phyloP scores from a whole-genome alignment of 2,797 vertebrate genomes.

The Saxicola maurus region DNA sequence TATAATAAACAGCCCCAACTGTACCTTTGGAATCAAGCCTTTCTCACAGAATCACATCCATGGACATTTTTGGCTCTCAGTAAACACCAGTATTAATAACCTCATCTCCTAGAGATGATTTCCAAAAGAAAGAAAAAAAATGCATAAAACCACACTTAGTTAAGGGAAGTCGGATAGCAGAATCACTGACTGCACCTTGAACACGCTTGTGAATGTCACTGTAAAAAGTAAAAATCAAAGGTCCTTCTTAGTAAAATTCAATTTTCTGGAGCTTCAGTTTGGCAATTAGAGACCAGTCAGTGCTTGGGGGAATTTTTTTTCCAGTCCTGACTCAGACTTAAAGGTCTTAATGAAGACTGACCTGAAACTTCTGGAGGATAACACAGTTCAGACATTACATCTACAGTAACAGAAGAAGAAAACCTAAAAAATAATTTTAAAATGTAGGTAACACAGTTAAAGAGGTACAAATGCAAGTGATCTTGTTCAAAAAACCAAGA shows the following conservation, averaged over 20 bases:
- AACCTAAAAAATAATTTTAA: background rate
- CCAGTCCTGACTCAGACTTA: background rate
- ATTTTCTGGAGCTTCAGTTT: background rate
- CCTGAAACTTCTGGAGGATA: background rate
- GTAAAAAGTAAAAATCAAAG: background rate
- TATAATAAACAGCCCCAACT: background rate
- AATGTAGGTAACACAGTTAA: background rate
- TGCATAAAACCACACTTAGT: background rate
- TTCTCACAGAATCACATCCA: background rate
- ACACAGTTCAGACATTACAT: background rate
- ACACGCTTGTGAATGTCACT: background rate
- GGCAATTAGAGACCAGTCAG: background rate
- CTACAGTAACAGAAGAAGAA: background rate
- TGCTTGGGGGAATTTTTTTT: background rate
- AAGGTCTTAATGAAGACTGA: background rate
- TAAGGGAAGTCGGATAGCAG: background rate
- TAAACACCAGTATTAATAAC: background rate
- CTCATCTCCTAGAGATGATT: background rate
- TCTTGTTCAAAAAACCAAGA: background rate
- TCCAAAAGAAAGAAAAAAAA: background rate
- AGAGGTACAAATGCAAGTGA: background rate
- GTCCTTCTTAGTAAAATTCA: background rate
- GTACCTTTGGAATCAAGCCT: background rate
- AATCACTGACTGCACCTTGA: background rate
- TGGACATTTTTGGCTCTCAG: background rate